These are phyloP conservation scores for Sardinella longiceps DNA, from an alignment of 2,797 vertebrate genomes.

Conservation along the genomic window DNA sequence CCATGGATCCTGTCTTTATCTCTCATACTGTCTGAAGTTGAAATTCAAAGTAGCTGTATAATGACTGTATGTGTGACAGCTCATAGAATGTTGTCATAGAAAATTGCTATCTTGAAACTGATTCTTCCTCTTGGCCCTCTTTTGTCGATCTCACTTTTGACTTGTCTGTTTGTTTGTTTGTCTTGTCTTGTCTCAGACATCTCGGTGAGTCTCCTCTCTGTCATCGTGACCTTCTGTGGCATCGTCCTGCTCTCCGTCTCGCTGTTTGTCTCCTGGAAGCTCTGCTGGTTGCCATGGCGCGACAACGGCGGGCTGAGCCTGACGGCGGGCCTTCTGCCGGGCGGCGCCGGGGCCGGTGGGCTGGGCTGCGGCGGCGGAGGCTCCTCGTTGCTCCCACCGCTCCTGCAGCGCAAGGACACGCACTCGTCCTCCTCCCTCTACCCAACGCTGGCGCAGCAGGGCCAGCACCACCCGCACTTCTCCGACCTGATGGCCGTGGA, in stretches of 20 bases:
- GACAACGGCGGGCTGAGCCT: constrained; percentile 85
- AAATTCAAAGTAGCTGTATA: not conserved
- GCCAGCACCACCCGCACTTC: constrained; percentile 83
- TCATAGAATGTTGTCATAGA: not conserved
- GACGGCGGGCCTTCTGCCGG: constrained; percentile 80
- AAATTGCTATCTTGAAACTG: not conserved
- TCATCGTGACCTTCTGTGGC: constrained; percentile 93
- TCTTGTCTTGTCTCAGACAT: constrained; percentile 75
- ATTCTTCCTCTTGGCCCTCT: not conserved
- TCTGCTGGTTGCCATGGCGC: constrained; percentile 94
- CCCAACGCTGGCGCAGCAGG: constrained; percentile 80
- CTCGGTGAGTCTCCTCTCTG: constrained; percentile 90
- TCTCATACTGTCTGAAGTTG: not conserved
- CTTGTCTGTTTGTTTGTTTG: too few species aligned
- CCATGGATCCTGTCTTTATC: constrained; percentile 21
- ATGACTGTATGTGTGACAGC: not conserved
- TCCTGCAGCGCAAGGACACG: constrained; percentile 81
- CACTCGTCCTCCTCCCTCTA: constrained; percentile 81
- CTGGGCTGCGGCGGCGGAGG: constrained; percentile 67
- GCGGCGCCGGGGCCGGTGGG: constrained; percentile 72
- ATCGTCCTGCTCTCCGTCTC: constrained; percentile 91
- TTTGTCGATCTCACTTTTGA: constrained; percentile 10
- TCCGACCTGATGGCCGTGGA: constrained; percentile 84
- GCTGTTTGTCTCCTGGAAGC: constrained; percentile 95
- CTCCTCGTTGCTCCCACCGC: constrained; percentile 73